phyloP scores from a whole-genome alignment of 2,113 vertebrate species.

The Lates calcarifer region DNA sequence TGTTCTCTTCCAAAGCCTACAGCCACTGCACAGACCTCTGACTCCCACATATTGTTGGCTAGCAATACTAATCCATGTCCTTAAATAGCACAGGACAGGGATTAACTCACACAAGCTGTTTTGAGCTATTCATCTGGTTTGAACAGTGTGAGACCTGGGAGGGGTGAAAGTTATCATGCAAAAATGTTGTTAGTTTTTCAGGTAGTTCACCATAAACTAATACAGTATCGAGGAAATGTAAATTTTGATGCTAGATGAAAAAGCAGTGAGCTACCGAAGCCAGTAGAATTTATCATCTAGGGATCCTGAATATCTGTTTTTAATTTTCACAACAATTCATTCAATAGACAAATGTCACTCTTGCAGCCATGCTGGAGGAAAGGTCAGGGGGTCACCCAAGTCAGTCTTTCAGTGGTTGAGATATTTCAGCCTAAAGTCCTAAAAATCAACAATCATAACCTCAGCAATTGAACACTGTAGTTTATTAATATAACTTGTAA shows the following conservation, averaged over 20 bases:
- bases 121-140: slow-evolving; percentile 67
- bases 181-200: neutral
- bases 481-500: slow-evolving; percentile 42
- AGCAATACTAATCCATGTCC: slow-evolving; percentile 68
- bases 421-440: neutral
- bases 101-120: slow-evolving; percentile 69
- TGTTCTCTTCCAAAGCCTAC: slow-evolving; percentile 6
- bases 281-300: neutral
- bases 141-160: neutral
- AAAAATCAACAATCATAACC: slow-evolving; percentile 3
- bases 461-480: slow-evolving; percentile 1
- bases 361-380: neutral
- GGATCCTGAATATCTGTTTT: neutral
- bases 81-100: slow-evolving; percentile 67
- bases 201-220: neutral
- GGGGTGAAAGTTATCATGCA: neutral
- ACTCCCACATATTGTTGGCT: slow-evolving; percentile 21
- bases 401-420: neutral
- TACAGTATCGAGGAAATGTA: neutral
- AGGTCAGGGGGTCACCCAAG: neutral
- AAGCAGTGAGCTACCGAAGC: neutral
- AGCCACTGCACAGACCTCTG: slow-evolving; percentile 16
- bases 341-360: no score
- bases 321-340: no score
- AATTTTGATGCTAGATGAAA: neutral